Conservation (phyloP, 2,113 vertebrate species). For the Heterochromis multidens region DNA sequence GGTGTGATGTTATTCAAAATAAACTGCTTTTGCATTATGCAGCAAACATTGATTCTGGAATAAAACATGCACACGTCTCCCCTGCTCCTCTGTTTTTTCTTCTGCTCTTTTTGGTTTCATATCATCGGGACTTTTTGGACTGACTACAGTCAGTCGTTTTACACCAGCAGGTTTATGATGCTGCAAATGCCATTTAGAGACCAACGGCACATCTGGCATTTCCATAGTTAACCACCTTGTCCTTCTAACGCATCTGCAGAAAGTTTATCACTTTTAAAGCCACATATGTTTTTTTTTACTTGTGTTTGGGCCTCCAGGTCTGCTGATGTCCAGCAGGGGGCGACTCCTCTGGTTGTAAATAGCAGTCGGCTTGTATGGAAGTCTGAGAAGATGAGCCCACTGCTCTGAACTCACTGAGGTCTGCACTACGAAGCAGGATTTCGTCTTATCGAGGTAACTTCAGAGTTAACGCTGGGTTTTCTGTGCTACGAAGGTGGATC, state of each 20-base stretch:
- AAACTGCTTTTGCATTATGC: not conserved
- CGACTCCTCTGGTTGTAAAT: not conserved
- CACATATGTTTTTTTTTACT: not conserved
- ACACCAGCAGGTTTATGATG: no score
- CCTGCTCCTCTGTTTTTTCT: not conserved
- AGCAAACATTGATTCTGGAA: no score
- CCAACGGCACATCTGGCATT: not conserved
- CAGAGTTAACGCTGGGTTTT: fast-evolving
- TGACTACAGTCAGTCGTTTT: no score
- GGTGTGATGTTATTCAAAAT: not conserved
- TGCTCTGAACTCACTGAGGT: not conserved
- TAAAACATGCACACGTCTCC: not conserved
- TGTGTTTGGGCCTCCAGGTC: not conserved
- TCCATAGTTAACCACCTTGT: not conserved
- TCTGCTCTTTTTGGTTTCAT: no score
- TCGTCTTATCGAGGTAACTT: not conserved
- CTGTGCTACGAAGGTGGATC: no score
- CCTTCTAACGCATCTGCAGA: no score
- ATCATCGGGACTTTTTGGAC: no score
- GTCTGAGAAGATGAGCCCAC: not conserved
- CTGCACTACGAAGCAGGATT: no score
- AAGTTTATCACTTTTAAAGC: not conserved
- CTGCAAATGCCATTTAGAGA: not conserved
- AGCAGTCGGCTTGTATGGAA: no score
- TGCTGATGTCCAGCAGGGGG: not conserved